Conservation (phyloP, 1,140 invertebrate genomes). For the Halyomorpha halys region DNA sequence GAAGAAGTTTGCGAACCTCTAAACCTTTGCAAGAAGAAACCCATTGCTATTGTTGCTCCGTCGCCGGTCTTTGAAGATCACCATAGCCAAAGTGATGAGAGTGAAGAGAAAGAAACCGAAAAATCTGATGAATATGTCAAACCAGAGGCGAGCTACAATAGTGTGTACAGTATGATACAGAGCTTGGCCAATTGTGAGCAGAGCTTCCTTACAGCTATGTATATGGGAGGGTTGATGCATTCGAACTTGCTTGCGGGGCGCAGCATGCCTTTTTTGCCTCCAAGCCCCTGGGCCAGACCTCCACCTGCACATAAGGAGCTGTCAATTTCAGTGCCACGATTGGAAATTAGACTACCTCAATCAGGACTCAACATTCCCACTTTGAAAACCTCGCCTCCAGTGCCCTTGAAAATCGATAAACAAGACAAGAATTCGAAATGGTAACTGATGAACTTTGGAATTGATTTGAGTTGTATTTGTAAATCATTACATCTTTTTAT, state of each 20-base stretch:
- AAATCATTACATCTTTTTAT: no score
- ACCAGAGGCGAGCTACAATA: slow-evolving; percentile 14
- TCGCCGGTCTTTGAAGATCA: slow-evolving; percentile 32
- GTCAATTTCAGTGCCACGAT: slow-evolving; percentile 15
- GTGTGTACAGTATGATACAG: slow-evolving; percentile 27
- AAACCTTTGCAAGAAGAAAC: slow-evolving; percentile 39
- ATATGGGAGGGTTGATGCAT: slow-evolving; percentile 44
- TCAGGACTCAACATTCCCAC: slow-evolving; percentile 11
- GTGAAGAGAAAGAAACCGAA: slow-evolving; percentile 28
- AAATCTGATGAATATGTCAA: slow-evolving; percentile 28
- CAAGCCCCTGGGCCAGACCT: background rate
- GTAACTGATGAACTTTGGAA: background rate
- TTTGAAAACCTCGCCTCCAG: background rate
- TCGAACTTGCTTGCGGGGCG: slow-evolving; percentile 12
- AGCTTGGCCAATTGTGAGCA: slow-evolving; percentile 40
- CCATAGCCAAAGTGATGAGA: slow-evolving; percentile 24
- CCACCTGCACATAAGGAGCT: slow-evolving; percentile 1
- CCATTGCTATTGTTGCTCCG: slow-evolving; percentile 40
- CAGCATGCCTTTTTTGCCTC: slow-evolving; percentile 12
- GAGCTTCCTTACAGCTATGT: slow-evolving; percentile 47
- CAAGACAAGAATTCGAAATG: slow-evolving; percentile 13
- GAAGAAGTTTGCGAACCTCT: slow-evolving; percentile 33
- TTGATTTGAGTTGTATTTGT: background rate
- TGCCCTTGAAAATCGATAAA: background rate
- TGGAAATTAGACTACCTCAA: slow-evolving; percentile 23